Evolutionary conservation across 2,113 vertebrate genomes (phyloP).

Genomic region (Riparia riparia): DNA sequence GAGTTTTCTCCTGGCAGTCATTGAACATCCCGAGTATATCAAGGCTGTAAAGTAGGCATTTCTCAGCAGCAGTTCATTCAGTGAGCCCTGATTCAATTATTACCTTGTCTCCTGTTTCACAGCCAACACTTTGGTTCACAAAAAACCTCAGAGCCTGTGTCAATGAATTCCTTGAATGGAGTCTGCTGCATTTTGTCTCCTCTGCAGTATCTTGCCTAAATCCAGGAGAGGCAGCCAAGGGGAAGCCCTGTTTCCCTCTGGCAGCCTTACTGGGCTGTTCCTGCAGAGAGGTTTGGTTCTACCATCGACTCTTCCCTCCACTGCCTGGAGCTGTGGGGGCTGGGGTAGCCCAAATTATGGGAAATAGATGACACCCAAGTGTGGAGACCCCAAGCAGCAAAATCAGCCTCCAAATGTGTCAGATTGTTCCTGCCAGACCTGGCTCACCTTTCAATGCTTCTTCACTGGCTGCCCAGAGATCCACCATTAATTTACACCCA

Average conservation of each 20-base stretch:
- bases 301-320: neutral
- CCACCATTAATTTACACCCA: neutral
- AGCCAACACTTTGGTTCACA: neutral
- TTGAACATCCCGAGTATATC: conserved; percentile 25
- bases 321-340: neutral
- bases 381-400: neutral
- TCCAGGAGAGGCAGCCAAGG: neutral
- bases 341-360: neutral
- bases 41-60: conserved; percentile 10
- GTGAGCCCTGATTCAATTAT: conserved; percentile 22
- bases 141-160: conserved; percentile 10
- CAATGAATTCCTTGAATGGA: neutral
- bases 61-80: conserved; percentile 55
- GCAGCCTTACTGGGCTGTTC: neutral
- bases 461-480: neutral
- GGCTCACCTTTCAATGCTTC: neutral
- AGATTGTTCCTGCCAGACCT: neutral
- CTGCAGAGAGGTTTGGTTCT: neutral
- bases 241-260: neutral
- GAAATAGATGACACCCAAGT: neutral
- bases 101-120: conserved; percentile 28
- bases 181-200: neutral
- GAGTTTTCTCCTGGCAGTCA: conserved; percentile 48
- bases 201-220: neutral
- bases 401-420: neutral